phyloP scores from a whole-genome alignment of 2,888 invertebrate genomes.

The Malacosoma neustria region DNA sequence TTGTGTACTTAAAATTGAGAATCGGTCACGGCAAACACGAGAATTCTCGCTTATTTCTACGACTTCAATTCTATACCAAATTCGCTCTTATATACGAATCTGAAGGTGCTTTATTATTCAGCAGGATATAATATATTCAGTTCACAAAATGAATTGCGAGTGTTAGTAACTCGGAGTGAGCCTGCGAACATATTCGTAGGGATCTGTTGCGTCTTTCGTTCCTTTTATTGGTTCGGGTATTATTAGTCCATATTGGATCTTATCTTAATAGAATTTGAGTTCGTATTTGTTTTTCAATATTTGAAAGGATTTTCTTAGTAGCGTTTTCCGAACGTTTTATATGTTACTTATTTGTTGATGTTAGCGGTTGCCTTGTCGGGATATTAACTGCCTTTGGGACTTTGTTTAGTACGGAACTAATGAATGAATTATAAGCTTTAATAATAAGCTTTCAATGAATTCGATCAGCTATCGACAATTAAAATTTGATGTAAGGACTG shows the following conservation, averaged over 20 bases:
- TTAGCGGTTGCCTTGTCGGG: constrained; percentile 33
- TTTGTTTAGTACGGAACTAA: constrained; percentile 37
- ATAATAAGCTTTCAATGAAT: no score
- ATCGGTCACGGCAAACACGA: constrained; percentile 22
- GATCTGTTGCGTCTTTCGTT: constrained; percentile 67
- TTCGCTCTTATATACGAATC: constrained; percentile 35
- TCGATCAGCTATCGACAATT: no score
- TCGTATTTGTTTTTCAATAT: constrained; percentile 38
- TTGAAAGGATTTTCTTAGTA: constrained; percentile 34
- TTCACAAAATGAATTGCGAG: constrained; percentile 74
- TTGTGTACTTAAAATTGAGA: constrained; percentile 32
- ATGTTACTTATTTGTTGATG: constrained; percentile 49
- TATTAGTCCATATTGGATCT: constrained; percentile 43
- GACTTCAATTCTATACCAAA: constrained; percentile 36
- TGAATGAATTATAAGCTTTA: constrained; percentile 23
- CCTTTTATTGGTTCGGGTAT: constrained; percentile 55
- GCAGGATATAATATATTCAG: constrained; percentile 62
- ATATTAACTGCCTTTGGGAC: constrained; percentile 39
- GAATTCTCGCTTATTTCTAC: constrained; percentile 52
- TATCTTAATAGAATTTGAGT: constrained; percentile 47
- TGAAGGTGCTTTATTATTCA: constrained; percentile 51
- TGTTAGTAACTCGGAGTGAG: constrained; percentile 73
- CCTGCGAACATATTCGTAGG: constrained; percentile 70
- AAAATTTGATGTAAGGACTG: no score
- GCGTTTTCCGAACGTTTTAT: constrained; percentile 50